A percentile compares a stretch with the other conserved stretches of the same genome.
These are phyloP conservation scores for Lepilemur septentrionalis DNA, from an alignment of 2,797 vertebrate species.

Conservation along the genomic window DNA sequence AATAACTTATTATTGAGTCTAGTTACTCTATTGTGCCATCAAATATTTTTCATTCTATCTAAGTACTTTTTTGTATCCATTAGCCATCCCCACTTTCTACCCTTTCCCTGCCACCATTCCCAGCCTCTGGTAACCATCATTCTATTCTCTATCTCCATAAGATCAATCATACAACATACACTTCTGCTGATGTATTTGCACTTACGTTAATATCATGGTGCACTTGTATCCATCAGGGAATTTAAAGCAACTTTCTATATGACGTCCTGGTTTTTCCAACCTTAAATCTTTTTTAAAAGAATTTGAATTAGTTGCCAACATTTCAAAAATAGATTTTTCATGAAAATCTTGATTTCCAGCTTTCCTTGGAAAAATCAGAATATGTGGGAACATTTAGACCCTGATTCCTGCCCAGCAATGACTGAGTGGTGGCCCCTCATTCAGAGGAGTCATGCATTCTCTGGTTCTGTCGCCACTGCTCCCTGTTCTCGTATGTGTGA, in stretches of 20 bases:
- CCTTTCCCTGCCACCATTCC: no score
- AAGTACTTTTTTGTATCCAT: no score
- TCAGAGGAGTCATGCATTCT: fast-evolving
- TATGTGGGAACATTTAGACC: not conserved
- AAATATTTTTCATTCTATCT: no score
- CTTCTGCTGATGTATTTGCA: not conserved
- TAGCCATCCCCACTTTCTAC: no score
- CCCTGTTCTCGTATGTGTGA: fast-evolving
- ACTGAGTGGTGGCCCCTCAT: not conserved
- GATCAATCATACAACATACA: not conserved
- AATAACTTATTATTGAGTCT: no score
- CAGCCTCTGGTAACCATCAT: no score
- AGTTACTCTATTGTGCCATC: no score
- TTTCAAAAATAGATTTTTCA: not conserved
- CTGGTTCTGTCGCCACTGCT: not conserved
- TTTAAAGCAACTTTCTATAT: not conserved
- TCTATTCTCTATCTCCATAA: no score
- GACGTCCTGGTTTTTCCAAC: not conserved
- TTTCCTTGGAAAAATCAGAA: not conserved
- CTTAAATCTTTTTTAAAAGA: not conserved
- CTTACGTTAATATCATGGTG: not conserved
- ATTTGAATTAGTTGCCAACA: not conserved
- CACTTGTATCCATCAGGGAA: not conserved
- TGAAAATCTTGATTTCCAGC: not conserved
- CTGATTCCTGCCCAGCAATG: not conserved